A percentile compares a stretch with the other conserved stretches of the same genome.
Conservation (phyloP, 2,797 vertebrate genomes). For the Rhabdophis nuchalis region DNA sequence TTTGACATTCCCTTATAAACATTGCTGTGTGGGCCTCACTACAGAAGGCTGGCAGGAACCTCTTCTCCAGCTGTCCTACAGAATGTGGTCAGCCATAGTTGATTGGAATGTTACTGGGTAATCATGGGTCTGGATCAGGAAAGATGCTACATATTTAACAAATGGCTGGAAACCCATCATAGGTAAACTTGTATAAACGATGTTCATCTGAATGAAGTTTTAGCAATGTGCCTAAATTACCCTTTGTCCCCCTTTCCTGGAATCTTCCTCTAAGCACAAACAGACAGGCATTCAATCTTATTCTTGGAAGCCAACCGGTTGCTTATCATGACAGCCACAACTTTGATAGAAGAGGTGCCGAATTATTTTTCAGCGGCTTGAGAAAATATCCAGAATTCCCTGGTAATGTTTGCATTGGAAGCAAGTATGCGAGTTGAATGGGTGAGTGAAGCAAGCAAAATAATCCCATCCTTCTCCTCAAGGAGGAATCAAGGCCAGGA, state of each 20-base stretch:
- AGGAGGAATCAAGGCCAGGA: conserved; percentile 6
- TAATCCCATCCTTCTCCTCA: fast-evolving
- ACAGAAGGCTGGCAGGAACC: background rate
- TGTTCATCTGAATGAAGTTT: background rate
- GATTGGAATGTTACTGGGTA: background rate
- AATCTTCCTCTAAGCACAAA: conserved; percentile 17
- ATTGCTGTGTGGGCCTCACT: background rate
- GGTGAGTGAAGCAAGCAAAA: conserved; percentile 52
- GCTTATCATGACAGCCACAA: background rate
- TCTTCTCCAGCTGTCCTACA: background rate
- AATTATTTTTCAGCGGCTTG: conserved; percentile 64
- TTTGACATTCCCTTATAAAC: background rate
- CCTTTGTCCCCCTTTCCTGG: background rate
- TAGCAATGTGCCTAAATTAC: background rate
- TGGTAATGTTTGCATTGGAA: conserved; percentile 62
- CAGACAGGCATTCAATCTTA: conserved; percentile 26
- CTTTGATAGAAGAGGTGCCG: conserved; percentile 48
- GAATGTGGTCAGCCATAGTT: background rate
- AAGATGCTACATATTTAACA: background rate
- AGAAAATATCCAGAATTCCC: conserved; percentile 63
- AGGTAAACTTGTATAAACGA: background rate
- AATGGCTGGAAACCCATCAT: background rate
- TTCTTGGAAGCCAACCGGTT: conserved; percentile 29
- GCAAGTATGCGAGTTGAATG: conserved; percentile 46
- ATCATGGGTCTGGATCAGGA: background rate